Conservation (phyloP, 2,797 vertebrate genomes). For the Micrastur ruficollis region DNA sequence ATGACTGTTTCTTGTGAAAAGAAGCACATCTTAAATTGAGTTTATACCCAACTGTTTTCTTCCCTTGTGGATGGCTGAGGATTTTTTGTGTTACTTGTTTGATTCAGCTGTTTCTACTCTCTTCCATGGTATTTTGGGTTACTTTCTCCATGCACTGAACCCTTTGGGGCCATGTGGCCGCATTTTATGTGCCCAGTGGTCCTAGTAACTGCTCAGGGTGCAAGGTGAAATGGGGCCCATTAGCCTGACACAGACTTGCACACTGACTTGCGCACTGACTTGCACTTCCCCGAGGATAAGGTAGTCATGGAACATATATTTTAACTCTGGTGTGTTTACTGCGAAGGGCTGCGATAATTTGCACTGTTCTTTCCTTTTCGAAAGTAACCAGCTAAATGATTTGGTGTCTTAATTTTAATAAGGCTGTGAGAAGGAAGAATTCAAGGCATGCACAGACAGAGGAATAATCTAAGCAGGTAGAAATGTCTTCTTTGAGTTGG, state of each 20-base stretch:
- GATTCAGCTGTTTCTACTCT: background rate
- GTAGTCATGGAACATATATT: accelerated
- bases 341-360: background rate
- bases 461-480: background rate
- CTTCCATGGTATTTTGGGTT: background rate
- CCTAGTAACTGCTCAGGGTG: background rate
- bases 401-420: background rate
- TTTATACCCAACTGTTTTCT: background rate
- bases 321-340: background rate
- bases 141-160: background rate
- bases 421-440: background rate
- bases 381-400: background rate
- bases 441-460: background rate
- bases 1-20: background rate
- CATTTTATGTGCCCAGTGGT: background rate
- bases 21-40: background rate
- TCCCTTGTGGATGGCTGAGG: background rate
- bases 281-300: background rate
- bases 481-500: background rate
- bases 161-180: background rate
- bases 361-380: background rate
- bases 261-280: background rate
- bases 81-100: background rate
- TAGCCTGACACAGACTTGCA: background rate
- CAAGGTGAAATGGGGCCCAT: background rate